Conservation (phyloP, 1,140 invertebrate species). For the Hetaerina americana region DNA sequence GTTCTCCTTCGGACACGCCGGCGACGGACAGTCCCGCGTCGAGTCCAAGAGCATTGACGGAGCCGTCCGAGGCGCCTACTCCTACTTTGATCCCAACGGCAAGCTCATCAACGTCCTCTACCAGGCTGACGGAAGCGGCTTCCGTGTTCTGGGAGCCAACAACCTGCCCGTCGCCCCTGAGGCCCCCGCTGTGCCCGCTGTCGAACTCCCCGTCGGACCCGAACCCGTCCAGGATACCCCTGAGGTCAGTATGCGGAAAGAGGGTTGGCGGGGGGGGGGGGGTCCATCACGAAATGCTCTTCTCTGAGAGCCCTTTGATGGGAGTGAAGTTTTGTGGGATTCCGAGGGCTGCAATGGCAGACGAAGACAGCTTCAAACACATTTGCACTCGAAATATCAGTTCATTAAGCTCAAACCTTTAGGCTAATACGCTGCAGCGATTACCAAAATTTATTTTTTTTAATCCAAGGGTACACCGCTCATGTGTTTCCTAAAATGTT, state of each 20-base stretch:
- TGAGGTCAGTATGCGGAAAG: conserved; percentile 14
- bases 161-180: conserved; percentile 19
- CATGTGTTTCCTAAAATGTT: no score
- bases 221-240: conserved; percentile 21
- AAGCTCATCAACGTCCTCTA: conserved; percentile 38
- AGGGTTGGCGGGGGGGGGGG: no score
- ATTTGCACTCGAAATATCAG: no score
- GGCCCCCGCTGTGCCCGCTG: conserved; percentile 15
- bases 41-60: conserved; percentile 19
- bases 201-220: conserved; percentile 12
- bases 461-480: no score
- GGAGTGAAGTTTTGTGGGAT: no score
- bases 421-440: no score
- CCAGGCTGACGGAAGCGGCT: conserved; percentile 32
- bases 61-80: conserved; percentile 20
- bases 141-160: conserved; percentile 19
- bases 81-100: conserved; percentile 42
- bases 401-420: no score
- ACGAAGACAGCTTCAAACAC: no score
- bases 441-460: no score
- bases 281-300: no score
- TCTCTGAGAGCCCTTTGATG: no score
- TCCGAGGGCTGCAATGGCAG: no score
- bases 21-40: conserved; percentile 10
- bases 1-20: conserved; percentile 13